Evolutionary conservation across 2,113 vertebrate genomes (phyloP).

Genomic region (Ranitomeya imitator): DNA sequence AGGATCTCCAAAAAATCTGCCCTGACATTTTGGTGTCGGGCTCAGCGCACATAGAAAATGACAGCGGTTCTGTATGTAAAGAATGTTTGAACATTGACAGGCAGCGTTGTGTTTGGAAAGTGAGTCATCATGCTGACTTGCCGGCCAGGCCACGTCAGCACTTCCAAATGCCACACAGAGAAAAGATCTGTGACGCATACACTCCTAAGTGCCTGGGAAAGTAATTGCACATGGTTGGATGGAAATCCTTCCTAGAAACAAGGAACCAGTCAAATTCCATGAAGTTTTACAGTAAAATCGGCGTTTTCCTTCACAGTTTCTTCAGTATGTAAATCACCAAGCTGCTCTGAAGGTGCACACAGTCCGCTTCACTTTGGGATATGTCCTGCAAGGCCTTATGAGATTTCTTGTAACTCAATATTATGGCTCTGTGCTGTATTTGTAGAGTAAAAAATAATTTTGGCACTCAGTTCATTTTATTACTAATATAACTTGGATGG

Average conservation of each 20-base stretch:
- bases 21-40: background rate
- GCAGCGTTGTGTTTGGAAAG: conserved; percentile 38
- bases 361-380: no score
- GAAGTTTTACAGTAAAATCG: no score
- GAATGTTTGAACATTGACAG: conserved; percentile 25
- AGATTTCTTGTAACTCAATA: no score
- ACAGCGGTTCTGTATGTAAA: conserved; percentile 16
- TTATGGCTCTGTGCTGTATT: no score
- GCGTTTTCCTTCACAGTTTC: no score
- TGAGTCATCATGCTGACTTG: conserved; percentile 53
- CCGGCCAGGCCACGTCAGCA: conserved; percentile 49
- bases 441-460: no score
- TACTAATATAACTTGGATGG: no score
- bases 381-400: no score
- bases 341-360: no score
- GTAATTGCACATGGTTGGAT: conserved; percentile 3
- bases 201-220: conserved; percentile 41
- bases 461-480: no score
- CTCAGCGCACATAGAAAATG: background rate
- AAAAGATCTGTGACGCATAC: conserved; percentile 46
- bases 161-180: conserved; percentile 46
- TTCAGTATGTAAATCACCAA: no score
- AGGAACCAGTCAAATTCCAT: background rate
- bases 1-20: background rate
- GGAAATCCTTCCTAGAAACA: background rate